Conservation (phyloP, 1,140 invertebrate species). For the Ceratosolen solmsi region DNA sequence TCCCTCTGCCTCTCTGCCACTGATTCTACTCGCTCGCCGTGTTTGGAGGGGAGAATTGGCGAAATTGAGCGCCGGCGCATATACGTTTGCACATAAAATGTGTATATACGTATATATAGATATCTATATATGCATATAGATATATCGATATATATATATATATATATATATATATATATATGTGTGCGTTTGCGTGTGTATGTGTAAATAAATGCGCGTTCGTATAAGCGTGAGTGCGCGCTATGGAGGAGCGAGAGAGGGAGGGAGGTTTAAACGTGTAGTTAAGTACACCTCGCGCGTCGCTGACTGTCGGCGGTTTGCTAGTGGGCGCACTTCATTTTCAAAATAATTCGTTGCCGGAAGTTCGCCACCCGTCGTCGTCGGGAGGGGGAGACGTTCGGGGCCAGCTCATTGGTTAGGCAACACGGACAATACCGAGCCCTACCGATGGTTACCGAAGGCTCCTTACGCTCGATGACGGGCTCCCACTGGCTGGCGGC, state of each 20-base stretch:
- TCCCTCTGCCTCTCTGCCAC: not conserved
- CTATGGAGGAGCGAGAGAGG: too few species aligned
- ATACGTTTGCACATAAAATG: not conserved
- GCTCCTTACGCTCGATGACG: not conserved
- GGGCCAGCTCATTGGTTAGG: not conserved
- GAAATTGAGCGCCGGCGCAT: constrained; percentile 18
- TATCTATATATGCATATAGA: too few species aligned
- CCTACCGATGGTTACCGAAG: not conserved
- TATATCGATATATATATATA: too few species aligned
- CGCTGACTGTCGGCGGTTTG: constrained; percentile 55
- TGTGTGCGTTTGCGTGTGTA: too few species aligned
- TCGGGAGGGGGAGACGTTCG: not conserved
- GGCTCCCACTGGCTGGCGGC: too few species aligned
- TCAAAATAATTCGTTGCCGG: constrained; percentile 48
- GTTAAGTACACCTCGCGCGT: not conserved
- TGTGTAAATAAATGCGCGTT: too few species aligned
- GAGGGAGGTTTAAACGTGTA: not conserved
- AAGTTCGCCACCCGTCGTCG: constrained; percentile 1
- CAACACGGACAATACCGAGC: not conserved
- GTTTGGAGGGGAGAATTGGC: not conserved
- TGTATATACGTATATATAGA: not conserved
- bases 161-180: too few species aligned
- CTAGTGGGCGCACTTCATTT: constrained; percentile 58
- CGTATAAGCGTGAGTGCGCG: too few species aligned
- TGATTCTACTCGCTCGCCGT: not conserved